Base-by-base conservation (phyloP, 2,113 vertebrate species). In the Tetraodon nigroviridis region DNA sequence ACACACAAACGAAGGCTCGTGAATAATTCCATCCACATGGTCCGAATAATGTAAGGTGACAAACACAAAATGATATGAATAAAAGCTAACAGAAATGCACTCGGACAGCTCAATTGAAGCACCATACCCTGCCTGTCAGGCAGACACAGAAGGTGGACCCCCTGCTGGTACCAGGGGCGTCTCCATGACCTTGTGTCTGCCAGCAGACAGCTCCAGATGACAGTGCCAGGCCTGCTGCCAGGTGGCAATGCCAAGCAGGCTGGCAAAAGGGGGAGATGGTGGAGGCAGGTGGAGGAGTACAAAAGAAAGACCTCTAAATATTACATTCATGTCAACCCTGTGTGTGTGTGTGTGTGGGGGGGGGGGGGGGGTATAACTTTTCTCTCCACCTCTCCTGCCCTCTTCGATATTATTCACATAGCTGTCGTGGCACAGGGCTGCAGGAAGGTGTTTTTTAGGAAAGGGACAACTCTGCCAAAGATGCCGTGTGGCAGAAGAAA, bases 141-240 rank as follows among this genome's bases (percentile, higher is more conserved):
- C 53, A 49, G 51, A 59, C 51, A 40, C 64, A 27, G 68, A 76
- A 71, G 60, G 67, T 64, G 67, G 69, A 73, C 67, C 66, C 71
- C 76, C 62, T 2, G 49, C 67, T 52, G 1, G 61, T 1, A 6
- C 51, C 15, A 12, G 61, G 68, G 78, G 78, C 51, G 78, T 80
- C 81, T 66, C 64, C 70, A 74, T 87, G 87, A 88, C 87, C 85
- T 87, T 87, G 79, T 63, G 77, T 84, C 69, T 72, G 82, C 61
- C 58, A 67, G 70, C 73, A 68, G 82, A 81, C 77, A 73, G 77
- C 73, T 83, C 78, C 80, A 73, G 73, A 76, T 61, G 61, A 80
- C 76, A 55, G 73, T 58, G 58, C 70, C 84, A 82, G 77, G 75
- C 65, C 64, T 46, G 47, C 64, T 81, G 82, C 85, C 85, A 87